A percentile compares a stretch with the other conserved stretches of the same genome.
Evolutionary conservation across 2,797 vertebrate genomes (phyloP).

Genomic region (Poecilia picta): DNA sequence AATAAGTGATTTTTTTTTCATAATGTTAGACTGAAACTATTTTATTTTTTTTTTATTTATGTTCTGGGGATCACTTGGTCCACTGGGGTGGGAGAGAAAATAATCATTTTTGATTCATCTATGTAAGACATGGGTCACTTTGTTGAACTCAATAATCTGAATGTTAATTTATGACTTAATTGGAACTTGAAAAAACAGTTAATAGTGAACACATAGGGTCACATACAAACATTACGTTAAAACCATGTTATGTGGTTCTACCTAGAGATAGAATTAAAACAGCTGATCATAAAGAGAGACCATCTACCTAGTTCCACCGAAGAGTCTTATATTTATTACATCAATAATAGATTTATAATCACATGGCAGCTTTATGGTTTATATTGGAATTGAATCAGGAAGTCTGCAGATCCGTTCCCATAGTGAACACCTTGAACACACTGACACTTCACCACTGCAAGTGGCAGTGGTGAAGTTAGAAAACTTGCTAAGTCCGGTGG

Average conservation of each 20-base stretch:
- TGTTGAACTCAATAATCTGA: neutral
- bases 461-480: too few species aligned
- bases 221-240: neutral
- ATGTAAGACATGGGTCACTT: neutral
- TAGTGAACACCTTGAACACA: neutral
- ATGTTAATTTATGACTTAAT: neutral
- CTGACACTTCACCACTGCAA: neutral
- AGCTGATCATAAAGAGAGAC: neutral
- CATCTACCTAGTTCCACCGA: neutral
- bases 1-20: neutral
- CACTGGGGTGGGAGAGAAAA: too few species aligned
- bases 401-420: neutral
- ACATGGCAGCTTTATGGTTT: neutral
- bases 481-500: too few species aligned
- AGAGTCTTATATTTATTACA: neutral
- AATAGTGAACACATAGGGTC: neutral
- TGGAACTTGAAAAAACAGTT: neutral
- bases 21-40: too few species aligned
- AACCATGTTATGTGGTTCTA: neutral
- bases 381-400: neutral
- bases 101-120: neutral
- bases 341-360: neutral
- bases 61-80: too few species aligned
- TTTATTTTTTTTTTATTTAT: too few species aligned
- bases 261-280: neutral